Percentiles rank a stretch among this genome's conserved stretches.
Conservation (phyloP, 2,113 vertebrate species). For the Ictalurus furcatus region DNA sequence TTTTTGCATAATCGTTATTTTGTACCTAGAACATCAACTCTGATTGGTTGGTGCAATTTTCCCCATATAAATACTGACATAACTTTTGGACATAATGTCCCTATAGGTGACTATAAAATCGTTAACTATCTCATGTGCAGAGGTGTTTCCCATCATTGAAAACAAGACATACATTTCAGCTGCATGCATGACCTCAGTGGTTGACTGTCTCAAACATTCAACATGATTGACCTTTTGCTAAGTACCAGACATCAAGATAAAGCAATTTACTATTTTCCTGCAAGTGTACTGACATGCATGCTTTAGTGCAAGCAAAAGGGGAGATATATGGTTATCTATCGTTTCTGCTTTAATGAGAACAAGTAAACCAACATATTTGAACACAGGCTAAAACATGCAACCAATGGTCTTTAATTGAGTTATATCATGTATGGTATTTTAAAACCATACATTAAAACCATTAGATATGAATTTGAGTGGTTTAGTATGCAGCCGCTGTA, state of each 20-base stretch:
- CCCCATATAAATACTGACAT: too few species aligned
- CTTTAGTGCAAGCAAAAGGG: background rate
- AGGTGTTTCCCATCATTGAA: background rate
- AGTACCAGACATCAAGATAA: background rate
- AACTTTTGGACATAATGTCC: too few species aligned
- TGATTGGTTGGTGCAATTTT: too few species aligned
- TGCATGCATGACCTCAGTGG: background rate
- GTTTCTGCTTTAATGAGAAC: background rate
- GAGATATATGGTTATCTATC: background rate
- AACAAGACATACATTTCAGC: background rate
- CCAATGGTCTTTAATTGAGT: background rate
- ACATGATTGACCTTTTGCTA: background rate
- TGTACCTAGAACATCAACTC: background rate
- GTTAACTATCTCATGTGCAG: too few species aligned
- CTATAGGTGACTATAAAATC: too few species aligned
- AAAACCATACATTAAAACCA: background rate
- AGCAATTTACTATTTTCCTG: background rate
- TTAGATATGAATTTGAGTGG: background rate
- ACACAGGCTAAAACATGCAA: background rate
- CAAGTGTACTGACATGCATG: slow-evolving; percentile 3
- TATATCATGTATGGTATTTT: background rate
- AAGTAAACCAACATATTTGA: background rate
- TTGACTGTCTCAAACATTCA: background rate
- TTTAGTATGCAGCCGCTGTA: background rate
- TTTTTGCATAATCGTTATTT: background rate